Evolutionary conservation across 2,888 invertebrate species (phyloP).

Genomic region (Drosophila nr. fundita): DNA sequence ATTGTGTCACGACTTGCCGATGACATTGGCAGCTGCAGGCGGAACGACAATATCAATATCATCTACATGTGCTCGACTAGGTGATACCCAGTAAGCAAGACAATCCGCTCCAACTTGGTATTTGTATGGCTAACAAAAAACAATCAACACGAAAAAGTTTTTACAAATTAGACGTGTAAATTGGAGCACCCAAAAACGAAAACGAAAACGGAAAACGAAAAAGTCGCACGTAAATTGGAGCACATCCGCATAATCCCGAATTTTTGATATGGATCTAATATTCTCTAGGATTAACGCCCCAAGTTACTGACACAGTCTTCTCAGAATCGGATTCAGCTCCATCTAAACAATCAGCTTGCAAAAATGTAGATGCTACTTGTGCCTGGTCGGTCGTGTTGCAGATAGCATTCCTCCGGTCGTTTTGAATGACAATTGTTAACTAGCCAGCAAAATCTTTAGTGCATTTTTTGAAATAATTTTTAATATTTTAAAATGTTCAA

Average conservation of each 20-base stretch:
- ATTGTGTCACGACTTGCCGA: constrained; percentile 51
- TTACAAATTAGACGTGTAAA: not conserved
- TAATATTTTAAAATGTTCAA: not conserved
- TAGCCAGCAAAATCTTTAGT: not conserved
- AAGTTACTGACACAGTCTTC: not conserved
- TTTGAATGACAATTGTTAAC: too few species aligned
- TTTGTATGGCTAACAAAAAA: not conserved
- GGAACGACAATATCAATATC: constrained; percentile 5
- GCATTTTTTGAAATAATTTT: not conserved
- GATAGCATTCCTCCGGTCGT: not conserved
- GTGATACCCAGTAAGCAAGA: not conserved
- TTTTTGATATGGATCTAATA: too few species aligned
- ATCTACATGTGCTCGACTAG: not conserved
- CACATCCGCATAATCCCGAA: too few species aligned
- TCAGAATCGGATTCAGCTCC: not conserved
- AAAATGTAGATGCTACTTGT: too few species aligned
- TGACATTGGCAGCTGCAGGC: constrained; percentile 56
- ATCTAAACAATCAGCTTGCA: too few species aligned
- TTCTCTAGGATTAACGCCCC: too few species aligned
- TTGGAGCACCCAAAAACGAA: not conserved
- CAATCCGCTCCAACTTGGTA: not conserved
- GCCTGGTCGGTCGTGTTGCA: not conserved
- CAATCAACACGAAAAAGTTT: not conserved
- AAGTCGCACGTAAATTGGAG: not conserved
- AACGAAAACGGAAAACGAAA: not conserved